Conservation (phyloP, 2,797 vertebrate genomes). For the Paramormyrops hopkinsi region DNA sequence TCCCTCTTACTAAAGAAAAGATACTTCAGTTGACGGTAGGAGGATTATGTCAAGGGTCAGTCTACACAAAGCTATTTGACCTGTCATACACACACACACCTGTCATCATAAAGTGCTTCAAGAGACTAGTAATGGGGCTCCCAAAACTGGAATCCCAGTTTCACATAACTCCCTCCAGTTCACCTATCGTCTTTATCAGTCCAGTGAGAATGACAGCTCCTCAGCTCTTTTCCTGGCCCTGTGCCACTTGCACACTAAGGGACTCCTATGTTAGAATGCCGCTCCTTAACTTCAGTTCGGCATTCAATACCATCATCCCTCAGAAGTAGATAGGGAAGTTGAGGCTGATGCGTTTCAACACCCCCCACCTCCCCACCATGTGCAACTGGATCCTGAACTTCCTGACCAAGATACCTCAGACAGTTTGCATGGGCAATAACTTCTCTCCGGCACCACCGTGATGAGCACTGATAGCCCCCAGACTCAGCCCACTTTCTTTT, state of each 20-base stretch:
- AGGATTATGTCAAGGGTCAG: background rate
- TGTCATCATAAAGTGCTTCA: background rate
- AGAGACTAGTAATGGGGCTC: background rate
- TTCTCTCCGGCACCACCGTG: background rate
- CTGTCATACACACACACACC: background rate
- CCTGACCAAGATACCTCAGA: background rate
- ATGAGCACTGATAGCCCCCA: background rate
- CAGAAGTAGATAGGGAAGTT: background rate
- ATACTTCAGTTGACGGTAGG: background rate
- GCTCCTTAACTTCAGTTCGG: background rate
- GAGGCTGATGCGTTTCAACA: background rate
- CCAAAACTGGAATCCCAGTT: background rate
- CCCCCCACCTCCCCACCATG: background rate
- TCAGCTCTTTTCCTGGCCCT: background rate
- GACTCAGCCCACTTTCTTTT: background rate
- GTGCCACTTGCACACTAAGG: background rate
- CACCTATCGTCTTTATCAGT: background rate
- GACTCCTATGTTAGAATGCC: background rate
- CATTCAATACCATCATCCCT: background rate
- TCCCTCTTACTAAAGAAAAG: background rate
- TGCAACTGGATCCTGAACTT: conserved; percentile 2
- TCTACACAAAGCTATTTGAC: background rate
- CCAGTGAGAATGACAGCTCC: background rate
- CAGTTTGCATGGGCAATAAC: background rate
- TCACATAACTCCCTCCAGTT: background rate